Percentiles rank a stretch among this genome's conserved stretches.
Evolutionary conservation across 2,888 invertebrate species (phyloP).

Genomic region (Cephus spinipes): DNA sequence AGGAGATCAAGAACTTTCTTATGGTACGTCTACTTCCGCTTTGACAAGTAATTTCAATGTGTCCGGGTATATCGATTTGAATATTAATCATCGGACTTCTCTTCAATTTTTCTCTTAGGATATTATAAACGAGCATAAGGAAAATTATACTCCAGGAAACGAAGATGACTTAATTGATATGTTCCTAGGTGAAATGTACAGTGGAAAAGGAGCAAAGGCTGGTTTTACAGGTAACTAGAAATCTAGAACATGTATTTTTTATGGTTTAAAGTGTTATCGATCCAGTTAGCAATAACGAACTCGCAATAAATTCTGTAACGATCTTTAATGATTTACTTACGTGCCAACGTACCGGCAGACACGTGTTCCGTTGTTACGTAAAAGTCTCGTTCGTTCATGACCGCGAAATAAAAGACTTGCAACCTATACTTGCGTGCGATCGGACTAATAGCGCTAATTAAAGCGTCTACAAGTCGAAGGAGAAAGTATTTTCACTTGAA

Average conservation of each 20-base stretch:
- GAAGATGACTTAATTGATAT: constrained; percentile 74
- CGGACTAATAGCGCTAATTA: background rate
- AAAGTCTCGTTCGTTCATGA: background rate
- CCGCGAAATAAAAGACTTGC: background rate
- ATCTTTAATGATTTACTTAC: background rate
- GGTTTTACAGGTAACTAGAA: constrained; percentile 66
- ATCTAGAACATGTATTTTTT: background rate
- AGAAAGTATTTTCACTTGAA: background rate
- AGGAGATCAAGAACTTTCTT: constrained; percentile 69
- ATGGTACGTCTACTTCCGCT: constrained; percentile 57
- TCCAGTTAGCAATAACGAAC: background rate
- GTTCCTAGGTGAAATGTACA: constrained; percentile 73
- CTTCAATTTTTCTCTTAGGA: constrained; percentile 54
- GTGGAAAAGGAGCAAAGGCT: constrained; percentile 47
- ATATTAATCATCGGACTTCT: constrained; percentile 5
- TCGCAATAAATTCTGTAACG: background rate
- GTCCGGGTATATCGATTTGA: background rate
- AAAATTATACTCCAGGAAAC: constrained; percentile 65
- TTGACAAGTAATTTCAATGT: constrained; percentile 14
- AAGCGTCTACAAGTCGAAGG: constrained; percentile 3
- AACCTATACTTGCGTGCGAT: background rate
- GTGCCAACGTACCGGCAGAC: background rate
- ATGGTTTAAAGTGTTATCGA: background rate
- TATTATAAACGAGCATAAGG: constrained; percentile 71
- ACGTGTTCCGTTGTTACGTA: background rate